Conservation (phyloP, 2,797 vertebrate species). For the Tragopan temminckii region DNA sequence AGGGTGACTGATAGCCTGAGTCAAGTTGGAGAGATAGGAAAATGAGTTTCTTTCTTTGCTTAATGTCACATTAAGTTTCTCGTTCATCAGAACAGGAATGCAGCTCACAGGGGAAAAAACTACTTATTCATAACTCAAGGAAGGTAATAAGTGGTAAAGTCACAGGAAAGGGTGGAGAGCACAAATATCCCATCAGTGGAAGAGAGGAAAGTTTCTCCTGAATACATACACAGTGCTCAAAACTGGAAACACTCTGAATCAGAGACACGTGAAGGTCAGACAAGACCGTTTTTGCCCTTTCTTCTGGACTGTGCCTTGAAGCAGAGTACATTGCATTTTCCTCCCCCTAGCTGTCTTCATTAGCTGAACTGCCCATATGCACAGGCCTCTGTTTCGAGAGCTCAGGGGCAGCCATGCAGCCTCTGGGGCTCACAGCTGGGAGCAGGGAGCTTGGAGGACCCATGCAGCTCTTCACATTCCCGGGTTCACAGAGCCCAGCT, state of each 20-base stretch:
- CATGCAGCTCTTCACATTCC: neutral
- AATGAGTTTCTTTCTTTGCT: constrained; percentile 63
- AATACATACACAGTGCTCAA: fast-evolving
- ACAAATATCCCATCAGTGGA: neutral
- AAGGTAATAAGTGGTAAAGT: constrained; percentile 38
- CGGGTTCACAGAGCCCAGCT: neutral
- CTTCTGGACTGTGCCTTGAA: neutral
- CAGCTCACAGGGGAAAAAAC: neutral
- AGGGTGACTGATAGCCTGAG: constrained; percentile 51
- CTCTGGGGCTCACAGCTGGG: neutral
- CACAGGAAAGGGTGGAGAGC: constrained; percentile 42
- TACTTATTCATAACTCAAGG: constrained; percentile 16
- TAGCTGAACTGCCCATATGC: neutral
- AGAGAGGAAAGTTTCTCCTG: neutral
- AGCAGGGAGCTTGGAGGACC: neutral
- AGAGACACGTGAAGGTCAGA: neutral
- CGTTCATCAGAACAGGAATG: constrained; percentile 32
- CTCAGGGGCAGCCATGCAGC: neutral
- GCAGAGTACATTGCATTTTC: neutral
- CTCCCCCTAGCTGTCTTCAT: neutral
- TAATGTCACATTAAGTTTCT: constrained; percentile 60
- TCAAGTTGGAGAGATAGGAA: constrained; percentile 47
- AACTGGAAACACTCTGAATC: neutral
- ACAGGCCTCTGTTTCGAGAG: neutral
- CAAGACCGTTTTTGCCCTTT: neutral